Evolutionary conservation across 2,113 vertebrate species (phyloP).

Genomic region (Phodopus roborovskii): DNA sequence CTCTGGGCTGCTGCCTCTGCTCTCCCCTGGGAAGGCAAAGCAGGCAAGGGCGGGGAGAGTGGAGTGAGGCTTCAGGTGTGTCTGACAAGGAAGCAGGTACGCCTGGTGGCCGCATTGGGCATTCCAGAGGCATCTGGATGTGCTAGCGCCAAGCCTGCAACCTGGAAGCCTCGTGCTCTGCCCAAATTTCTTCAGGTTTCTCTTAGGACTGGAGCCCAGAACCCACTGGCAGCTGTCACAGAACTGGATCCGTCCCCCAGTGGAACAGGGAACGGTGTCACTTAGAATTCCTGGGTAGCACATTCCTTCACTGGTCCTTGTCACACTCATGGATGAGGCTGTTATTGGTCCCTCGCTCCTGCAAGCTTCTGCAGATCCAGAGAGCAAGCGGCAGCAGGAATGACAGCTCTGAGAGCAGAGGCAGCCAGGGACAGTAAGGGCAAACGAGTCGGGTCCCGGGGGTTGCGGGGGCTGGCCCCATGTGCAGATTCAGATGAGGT

Average conservation of each 20-base stretch:
- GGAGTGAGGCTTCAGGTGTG: constrained; percentile 68
- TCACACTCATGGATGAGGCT: constrained; percentile 76
- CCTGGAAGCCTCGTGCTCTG: constrained; percentile 51
- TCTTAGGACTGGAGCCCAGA: constrained; percentile 54
- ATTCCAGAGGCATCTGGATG: constrained; percentile 51
- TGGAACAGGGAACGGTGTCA: constrained; percentile 68
- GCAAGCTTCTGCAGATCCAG: constrained; percentile 78
- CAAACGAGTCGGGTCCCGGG: not conserved
- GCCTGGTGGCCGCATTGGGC: constrained; percentile 41
- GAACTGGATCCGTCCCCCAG: constrained; percentile 58
- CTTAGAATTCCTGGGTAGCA: constrained; percentile 78
- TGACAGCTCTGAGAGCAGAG: constrained; percentile 71
- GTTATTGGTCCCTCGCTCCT: constrained; percentile 76
- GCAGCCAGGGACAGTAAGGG: constrained; percentile 68
- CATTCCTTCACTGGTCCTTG: constrained; percentile 78
- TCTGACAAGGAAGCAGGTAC: constrained; percentile 62
- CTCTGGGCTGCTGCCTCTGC: constrained; percentile 60
- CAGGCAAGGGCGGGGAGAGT: constrained; percentile 8
- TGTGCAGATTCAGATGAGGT: constrained; percentile 39
- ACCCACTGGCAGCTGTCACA: constrained; percentile 70
- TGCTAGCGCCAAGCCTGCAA: constrained; percentile 50
- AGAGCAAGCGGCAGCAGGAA: constrained; percentile 62
- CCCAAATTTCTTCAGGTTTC: constrained; percentile 64
- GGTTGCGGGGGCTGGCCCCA: constrained; percentile 5
- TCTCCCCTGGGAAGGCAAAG: constrained; percentile 54